These are phyloP conservation scores for Drosophila picticornis DNA, from an alignment of 2,888 invertebrate genomes.

Conservation along the genomic window DNA sequence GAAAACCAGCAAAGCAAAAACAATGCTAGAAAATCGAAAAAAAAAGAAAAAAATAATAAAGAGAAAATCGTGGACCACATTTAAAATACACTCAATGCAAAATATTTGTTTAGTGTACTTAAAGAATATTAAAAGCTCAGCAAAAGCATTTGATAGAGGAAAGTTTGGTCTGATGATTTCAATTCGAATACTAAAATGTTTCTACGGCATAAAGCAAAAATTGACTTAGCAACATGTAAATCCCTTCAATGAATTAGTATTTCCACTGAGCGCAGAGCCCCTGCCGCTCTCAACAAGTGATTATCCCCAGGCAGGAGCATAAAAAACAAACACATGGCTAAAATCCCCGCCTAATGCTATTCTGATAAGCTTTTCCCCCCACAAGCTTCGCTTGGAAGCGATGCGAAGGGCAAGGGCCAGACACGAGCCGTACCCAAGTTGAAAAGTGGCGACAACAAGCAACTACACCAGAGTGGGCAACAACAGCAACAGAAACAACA, in stretches of 20 bases:
- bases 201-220: conserved; percentile 13
- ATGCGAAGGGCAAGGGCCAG: conserved; percentile 66
- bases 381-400: background rate
- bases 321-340: conserved; percentile 45
- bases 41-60: background rate
- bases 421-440: conserved; percentile 39
- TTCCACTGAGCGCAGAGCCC: background rate
- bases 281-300: conserved; percentile 35
- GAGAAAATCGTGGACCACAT: conserved; percentile 2
- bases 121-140: background rate
- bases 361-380: conserved; percentile 41
- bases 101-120: background rate
- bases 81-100: conserved; percentile 21
- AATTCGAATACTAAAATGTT: conserved; percentile 3
- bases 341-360: conserved; percentile 49
- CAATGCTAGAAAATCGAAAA: background rate
- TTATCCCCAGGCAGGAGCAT: conserved; percentile 34
- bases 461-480: conserved; percentile 37
- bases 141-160: background rate
- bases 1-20: conserved; percentile 15
- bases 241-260: conserved; percentile 14
- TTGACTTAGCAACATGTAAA: conserved; percentile 7
- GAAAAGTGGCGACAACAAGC: conserved; percentile 34
- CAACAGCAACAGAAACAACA: conserved; percentile 20
- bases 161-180: conserved; percentile 3